Conservation (phyloP, 1,140 invertebrate species). For the Papilio machaon region DNA sequence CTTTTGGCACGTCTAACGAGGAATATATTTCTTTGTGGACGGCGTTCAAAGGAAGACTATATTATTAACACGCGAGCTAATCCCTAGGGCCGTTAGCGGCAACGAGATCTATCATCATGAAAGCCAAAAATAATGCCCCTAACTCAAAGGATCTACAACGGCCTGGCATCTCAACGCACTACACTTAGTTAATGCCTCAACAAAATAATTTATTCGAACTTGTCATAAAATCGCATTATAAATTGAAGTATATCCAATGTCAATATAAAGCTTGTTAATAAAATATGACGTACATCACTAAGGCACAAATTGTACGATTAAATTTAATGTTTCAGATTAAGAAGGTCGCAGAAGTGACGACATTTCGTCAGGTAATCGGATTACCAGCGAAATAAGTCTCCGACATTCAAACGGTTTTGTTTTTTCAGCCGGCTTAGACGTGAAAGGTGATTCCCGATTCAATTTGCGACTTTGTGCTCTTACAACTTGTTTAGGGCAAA, state of each 20-base stretch:
- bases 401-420: conserved; percentile 44
- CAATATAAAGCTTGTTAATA: conserved; percentile 40
- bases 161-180: conserved; percentile 30
- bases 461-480: conserved; percentile 39
- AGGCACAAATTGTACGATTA: conserved; percentile 53
- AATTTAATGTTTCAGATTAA: conserved; percentile 60
- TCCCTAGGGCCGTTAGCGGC: conserved; percentile 34
- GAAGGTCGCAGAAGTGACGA: conserved; percentile 55
- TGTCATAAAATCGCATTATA: conserved; percentile 38
- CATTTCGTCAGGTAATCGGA: conserved; percentile 68
- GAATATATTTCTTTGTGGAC: conserved; percentile 34
- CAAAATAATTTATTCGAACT: conserved; percentile 44
- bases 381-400: conserved; percentile 53
- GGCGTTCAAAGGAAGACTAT: conserved; percentile 36
- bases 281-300: conserved; percentile 43
- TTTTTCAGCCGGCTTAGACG: conserved; percentile 39
- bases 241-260: conserved; percentile 38
- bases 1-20: conserved; percentile 37
- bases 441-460: conserved; percentile 39
- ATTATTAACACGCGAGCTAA: conserved; percentile 36
- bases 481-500: conserved; percentile 42
- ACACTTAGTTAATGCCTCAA: conserved; percentile 38
- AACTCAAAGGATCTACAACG: conserved; percentile 42
- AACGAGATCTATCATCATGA: conserved; percentile 35
- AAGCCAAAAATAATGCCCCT: conserved; percentile 41